Evolutionary conservation across 2,113 vertebrate species (phyloP), one percentile per base, ranked within the genome.

Genomic region (cat (Felis catus)): DNA sequence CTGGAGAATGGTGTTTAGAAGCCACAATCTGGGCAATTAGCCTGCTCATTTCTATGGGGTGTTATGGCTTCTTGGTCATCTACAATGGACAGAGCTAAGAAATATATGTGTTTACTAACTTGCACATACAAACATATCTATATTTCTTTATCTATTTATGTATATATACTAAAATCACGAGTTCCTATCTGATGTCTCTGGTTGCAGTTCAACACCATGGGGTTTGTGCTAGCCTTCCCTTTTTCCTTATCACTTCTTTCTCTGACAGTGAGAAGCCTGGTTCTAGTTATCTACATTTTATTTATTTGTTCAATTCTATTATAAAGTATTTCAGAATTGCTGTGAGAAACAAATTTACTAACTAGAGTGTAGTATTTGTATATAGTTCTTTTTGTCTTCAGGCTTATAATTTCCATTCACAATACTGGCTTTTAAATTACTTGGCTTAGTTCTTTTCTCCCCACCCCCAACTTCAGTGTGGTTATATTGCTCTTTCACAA

Each of bases 171-270:
- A 82, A 95, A 89, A 41, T 83, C 19, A 89, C 41, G 41, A 95
- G 45, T 53, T 96, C 39, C 41, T 41, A 92, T 14, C 23, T 55
- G 58, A 81, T 51, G 68, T 81, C 65, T 92, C 65, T 10, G 71
- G 41, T 68, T 93, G 55, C 70, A 95, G 7, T n/a, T 61, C 14
- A 82, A 41, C 61, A 82, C 51, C 36, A n/a, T 3, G 25, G 51
- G 53, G 8, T 81, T 92, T 65, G 25, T 23, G 53, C 66, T 70
- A 41, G 39, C 36, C 25, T 73, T 68, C 31, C 78, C 7, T 86
- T 51, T 89, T 92, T 74, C 41, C 53, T 93, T 68, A 76, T 68
- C 58, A 86, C 27, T 70, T 87, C 16, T 96, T 94, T 39, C 74
- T 86, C 81, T 33, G 41, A 94, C 36, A 41, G 23, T 58, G 39